These are phyloP conservation scores for Phaetusa simplex DNA, from an alignment of 2,113 vertebrate genomes.

Conservation along the genomic window DNA sequence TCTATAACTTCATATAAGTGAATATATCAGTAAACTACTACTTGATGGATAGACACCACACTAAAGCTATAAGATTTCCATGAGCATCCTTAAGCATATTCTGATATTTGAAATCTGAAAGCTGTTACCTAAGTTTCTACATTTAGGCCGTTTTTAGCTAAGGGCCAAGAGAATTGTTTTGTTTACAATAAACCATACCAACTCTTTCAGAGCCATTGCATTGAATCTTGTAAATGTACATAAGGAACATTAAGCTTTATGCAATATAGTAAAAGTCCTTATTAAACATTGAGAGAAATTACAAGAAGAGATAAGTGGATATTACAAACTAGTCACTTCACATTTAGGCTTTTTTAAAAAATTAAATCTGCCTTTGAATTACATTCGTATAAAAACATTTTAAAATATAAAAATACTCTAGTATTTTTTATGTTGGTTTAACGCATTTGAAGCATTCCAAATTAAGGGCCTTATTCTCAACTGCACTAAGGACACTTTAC, in stretches of 20 bases:
- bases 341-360: background rate
- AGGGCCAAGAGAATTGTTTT: background rate
- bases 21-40: background rate
- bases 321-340: background rate
- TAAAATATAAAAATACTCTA: background rate
- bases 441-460: background rate
- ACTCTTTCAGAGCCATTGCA: background rate
- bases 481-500: background rate
- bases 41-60: background rate
- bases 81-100: background rate
- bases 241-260: slow-evolving; percentile 30
- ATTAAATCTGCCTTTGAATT: background rate
- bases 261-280: background rate
- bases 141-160: background rate
- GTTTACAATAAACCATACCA: background rate
- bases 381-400: background rate
- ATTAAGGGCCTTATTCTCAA: background rate
- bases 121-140: background rate
- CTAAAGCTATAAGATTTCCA: background rate
- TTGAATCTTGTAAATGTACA: background rate
- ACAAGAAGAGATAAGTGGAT: background rate
- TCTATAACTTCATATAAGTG: background rate
- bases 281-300: background rate
- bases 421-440: background rate
- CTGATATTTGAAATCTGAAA: background rate